Conservation (phyloP, 2,113 vertebrate species). For the Rostratula benghalensis region DNA sequence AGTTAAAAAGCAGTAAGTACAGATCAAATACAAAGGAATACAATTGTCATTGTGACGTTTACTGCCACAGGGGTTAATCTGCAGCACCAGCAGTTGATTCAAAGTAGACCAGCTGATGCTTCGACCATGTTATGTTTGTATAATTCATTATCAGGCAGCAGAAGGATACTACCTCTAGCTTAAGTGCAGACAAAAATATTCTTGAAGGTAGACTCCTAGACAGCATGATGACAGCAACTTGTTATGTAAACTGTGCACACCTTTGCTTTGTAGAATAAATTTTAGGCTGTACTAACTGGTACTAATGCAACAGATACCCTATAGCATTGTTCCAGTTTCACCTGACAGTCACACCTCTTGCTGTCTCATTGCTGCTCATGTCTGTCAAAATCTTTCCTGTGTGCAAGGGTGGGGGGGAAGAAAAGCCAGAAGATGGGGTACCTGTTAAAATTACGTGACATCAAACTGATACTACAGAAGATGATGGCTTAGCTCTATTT, state of each 20-base stretch:
- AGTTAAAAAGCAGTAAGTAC: not conserved
- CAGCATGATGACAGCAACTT: not conserved
- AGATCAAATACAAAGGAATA: not conserved
- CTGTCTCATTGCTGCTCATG: not conserved
- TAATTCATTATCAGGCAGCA: not conserved
- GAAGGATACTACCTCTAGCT: not conserved
- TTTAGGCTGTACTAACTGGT: not conserved
- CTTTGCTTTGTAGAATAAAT: not conserved
- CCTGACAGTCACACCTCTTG: not conserved
- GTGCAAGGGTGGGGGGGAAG: not conserved
- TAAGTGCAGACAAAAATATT: not conserved
- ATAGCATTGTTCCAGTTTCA: not conserved
- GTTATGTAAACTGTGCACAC: not conserved
- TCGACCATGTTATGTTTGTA: fast-evolving
- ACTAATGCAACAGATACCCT: not conserved
- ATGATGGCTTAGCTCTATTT: not conserved
- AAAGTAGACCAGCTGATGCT: not conserved
- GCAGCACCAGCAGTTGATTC: not conserved
- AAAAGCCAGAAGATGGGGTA: not conserved
- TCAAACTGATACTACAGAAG: not conserved
- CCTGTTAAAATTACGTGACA: not conserved
- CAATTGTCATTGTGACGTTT: not conserved
- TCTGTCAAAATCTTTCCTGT: not conserved
- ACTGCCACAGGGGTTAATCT: not conserved
- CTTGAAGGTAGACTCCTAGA: not conserved